These are phyloP conservation scores for Babyrousa celebensis DNA, from an alignment of 2,797 vertebrate genomes.

Conservation along the genomic window DNA sequence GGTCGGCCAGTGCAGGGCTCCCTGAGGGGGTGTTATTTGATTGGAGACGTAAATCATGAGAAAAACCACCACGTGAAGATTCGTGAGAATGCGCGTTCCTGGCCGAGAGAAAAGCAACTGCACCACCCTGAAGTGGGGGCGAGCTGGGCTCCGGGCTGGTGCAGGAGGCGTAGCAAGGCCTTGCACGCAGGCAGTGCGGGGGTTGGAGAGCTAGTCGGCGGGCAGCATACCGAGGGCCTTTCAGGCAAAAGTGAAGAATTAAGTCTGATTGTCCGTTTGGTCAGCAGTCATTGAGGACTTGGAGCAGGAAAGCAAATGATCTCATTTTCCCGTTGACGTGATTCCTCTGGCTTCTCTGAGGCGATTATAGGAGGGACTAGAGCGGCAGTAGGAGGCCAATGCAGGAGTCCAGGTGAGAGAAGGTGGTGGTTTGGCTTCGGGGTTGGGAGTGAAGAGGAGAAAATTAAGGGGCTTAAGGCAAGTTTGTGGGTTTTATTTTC, in stretches of 20 bases:
- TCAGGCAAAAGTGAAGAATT: not conserved
- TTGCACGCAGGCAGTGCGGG: not conserved
- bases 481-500: not conserved
- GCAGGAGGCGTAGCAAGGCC: not conserved
- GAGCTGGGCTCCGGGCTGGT: not conserved
- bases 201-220: not conserved
- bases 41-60: not conserved
- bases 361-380: not conserved
- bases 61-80: not conserved
- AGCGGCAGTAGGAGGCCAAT: not conserved
- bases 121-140: not conserved
- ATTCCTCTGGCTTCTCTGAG: not conserved
- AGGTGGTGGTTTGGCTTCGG: not conserved
- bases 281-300: not conserved
- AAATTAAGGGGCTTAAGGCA: not conserved
- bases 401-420: not conserved
- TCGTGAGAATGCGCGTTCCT: not conserved
- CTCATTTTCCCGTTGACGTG: not conserved
- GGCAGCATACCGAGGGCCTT: not conserved
- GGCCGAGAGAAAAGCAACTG: not conserved
- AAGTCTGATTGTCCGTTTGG: not conserved
- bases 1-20: not conserved
- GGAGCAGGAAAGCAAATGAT: not conserved
- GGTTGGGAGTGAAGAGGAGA: not conserved
- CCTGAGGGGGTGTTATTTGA: not conserved